Base-by-base conservation (phyloP, 2,888 invertebrate species). In the Drosophila nigricruria region DNA sequence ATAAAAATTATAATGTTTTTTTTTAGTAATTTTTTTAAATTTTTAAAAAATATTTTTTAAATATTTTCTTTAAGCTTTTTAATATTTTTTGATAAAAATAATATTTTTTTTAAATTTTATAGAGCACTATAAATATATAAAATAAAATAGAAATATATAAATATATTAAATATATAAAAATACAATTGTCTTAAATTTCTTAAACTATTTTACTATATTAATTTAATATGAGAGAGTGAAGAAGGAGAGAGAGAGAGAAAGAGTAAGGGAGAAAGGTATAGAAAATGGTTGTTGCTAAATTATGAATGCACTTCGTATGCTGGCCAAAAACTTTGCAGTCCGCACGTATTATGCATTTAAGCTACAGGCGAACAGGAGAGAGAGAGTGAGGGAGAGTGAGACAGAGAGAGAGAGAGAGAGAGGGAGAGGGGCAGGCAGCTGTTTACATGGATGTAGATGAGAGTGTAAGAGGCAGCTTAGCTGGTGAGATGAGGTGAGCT, bases 311-410 rank as follows among this genome's bases (percentile, higher is more conserved):
- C 36, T 42, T 23, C 16, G 10, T 30, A n/a, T 27, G 12, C 27
- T 45, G 38, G 20, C 27, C 23, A 23, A 42, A 45, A 70, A 79
- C 56, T 73, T 76, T 76, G 18, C 53, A 60, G 66, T 34, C 36
- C 34, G 20, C 50, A 75, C 68, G 59, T 59, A 54, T 61, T 66
- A 38, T 64, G 47, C 61, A 73, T 77, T 60, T 58, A 38, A 43
- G 65, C 14, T 16, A 42, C 58, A 65, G 50, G 20, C 40, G 32
- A 42, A 14, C 20, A 30, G 16, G n/a, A 36, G 54, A 18, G 32
- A 14, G 12, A 1, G 3, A 0, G 40, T 14, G 40, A n/a, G 52
- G 12, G 47, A 23, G 23, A 43, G 23, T 16, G 18, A 12, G 27
- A 25, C 8, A n/a, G 18, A 30, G 20, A 32, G 45, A 27, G 53